Evolutionary conservation across 2,797 vertebrate genomes (phyloP), one percentile per base, ranked within the genome.

Genomic region (Melanotaenia parkinsoni): DNA sequence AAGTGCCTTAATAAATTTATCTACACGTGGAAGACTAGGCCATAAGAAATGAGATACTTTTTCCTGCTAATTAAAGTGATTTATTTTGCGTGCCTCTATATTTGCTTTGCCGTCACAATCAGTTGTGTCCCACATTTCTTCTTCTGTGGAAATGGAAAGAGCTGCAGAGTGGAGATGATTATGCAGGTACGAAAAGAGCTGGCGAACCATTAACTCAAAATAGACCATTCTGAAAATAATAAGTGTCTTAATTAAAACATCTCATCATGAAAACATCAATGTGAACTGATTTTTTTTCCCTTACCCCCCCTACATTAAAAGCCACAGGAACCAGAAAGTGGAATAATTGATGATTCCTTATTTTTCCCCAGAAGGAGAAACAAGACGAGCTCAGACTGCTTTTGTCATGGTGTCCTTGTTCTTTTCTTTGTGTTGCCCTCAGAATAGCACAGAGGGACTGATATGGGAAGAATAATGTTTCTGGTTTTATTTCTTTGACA

Each of bases 331-430:
- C 63, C 40, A 67, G 60, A 33, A 83, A 75, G 79, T 57, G 79
- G 67, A 89, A 79, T 91, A 90, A 89, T 85, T 88, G 66, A 84
- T 75, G 78, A 76, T 67, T 76, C 73, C 28, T 61, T 83, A 70
- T 80, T 68, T 85, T 63, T 58, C 72, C 50, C 7, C 53, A 63
- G 63, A 66, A 30, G 57, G 54, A 81, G 77, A 88, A 91, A 89
- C 70, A 35, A 82, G 80, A 82, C 53, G 70, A 79, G 74, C 81
- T 82, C 74, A 26, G 82, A 73, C 77, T 77, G 70, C 83, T 70
- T 86, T 87, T 84, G 65, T 86, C 72, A 84, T 62, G 1, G 4
- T 75, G 24, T 83, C 74, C 74, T 84, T 89, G 73, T 81, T 79
- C 79, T 77, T 30, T 26, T 50, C 58, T 74, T 58, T 53, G 60